These are phyloP conservation scores for Plestiodon gilberti DNA, from an alignment of 2,113 vertebrate species.

Conservation along the genomic window DNA sequence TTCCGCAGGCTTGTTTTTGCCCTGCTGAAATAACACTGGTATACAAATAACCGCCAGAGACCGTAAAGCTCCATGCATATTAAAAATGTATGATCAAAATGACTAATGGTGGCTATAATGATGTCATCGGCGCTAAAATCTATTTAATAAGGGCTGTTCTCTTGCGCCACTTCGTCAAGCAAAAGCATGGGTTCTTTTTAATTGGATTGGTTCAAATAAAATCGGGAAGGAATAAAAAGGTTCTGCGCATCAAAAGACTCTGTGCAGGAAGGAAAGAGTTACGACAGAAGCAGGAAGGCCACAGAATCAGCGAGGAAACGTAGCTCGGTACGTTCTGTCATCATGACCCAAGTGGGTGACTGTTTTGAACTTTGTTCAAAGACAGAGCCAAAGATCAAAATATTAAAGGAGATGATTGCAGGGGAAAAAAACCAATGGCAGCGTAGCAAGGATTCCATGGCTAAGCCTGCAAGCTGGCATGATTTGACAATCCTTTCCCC, in stretches of 20 bases:
- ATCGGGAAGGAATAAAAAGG: neutral
- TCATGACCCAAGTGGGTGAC: slow-evolving; percentile 3
- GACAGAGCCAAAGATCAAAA: slow-evolving; percentile 34
- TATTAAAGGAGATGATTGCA: slow-evolving; percentile 34
- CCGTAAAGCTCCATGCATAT: neutral
- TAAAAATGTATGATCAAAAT: neutral
- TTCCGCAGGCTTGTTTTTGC: neutral
- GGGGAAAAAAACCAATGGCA: slow-evolving; percentile 33
- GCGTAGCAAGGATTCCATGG: neutral
- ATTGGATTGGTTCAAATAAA: slow-evolving; percentile 15
- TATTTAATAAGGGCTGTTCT: neutral
- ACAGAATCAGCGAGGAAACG: slow-evolving; percentile 3
- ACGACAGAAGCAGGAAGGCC: neutral
- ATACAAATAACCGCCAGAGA: neutral
- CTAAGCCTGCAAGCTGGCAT: slow-evolving; percentile 27
- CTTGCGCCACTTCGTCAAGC: slow-evolving; percentile 31
- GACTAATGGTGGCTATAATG: neutral
- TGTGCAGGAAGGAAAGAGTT: slow-evolving; percentile 15
- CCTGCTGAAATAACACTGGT: neutral
- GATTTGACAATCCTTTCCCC: slow-evolving; percentile 25
- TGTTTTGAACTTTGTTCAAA: slow-evolving; percentile 43
- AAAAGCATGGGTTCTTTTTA: slow-evolving; percentile 39
- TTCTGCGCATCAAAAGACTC: slow-evolving; percentile 27
- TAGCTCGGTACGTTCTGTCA: slow-evolving; percentile 3
- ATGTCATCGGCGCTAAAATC: neutral